Conservation (phyloP, 2,888 invertebrate genomes). For the Pomacea canaliculata region DNA sequence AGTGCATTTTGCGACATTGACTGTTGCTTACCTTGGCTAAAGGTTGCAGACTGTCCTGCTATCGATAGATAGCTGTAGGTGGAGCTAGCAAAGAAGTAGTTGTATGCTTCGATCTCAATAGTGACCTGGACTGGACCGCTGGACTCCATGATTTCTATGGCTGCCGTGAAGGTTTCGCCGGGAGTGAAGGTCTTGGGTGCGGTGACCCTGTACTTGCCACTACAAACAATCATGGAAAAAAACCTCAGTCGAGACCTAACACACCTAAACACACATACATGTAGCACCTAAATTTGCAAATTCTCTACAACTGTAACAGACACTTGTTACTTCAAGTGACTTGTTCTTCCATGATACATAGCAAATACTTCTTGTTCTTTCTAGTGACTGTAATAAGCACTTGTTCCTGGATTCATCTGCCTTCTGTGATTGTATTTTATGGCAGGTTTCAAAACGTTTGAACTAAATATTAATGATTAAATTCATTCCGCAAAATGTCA, state of each 20-base stretch:
- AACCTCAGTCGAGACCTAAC: not conserved
- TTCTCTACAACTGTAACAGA: too few relatives aligned
- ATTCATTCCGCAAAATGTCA: too few relatives aligned
- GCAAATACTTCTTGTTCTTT: not conserved
- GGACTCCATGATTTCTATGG: not conserved
- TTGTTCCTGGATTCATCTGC: too few relatives aligned
- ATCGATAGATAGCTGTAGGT: not conserved
- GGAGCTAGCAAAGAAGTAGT: not conserved
- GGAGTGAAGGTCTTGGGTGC: not conserved
- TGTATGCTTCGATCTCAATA: not conserved
- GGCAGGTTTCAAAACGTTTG: too few relatives aligned
- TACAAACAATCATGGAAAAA: not conserved
- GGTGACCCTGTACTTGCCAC: slow-evolving; percentile 6
- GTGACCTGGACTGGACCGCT: not conserved
- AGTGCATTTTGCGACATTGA: too few relatives aligned
- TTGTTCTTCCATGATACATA: not conserved
- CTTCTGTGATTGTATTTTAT: too few relatives aligned
- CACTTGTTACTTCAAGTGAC: not conserved
- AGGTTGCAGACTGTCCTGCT: not conserved
- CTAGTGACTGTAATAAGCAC: not conserved
- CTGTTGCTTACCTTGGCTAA: not conserved
- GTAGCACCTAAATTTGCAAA: too few relatives aligned
- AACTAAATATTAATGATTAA: too few relatives aligned
- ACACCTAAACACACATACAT: too few relatives aligned
- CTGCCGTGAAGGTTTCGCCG: not conserved